A percentile compares a stretch with the other conserved stretches of the same genome.
Conservation (phyloP, 2,888 invertebrate genomes). For the Sipha maydis region DNA sequence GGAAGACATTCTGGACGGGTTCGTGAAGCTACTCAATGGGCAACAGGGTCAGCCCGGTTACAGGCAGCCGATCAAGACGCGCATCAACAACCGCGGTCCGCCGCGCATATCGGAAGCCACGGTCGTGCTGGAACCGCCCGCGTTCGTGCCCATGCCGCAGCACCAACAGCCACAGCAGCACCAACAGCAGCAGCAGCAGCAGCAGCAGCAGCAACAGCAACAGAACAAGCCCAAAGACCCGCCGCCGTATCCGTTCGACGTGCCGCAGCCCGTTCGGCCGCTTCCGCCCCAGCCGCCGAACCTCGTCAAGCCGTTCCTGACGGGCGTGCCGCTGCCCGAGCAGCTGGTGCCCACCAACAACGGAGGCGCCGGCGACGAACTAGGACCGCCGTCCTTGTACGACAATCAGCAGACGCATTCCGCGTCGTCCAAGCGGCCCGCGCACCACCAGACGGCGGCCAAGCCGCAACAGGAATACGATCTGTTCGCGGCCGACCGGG, state of each 20-base stretch:
- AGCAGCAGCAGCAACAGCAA: slow-evolving; percentile 70
- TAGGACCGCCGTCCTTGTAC: slow-evolving; percentile 21
- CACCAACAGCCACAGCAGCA: slow-evolving; percentile 70
- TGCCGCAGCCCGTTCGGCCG: slow-evolving; percentile 67
- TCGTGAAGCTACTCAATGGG: slow-evolving; percentile 87
- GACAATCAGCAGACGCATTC: slow-evolving; percentile 7
- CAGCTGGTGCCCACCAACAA: slow-evolving; percentile 74
- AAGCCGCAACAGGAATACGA: slow-evolving; percentile 49
- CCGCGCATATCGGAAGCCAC: slow-evolving; percentile 84
- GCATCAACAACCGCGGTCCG: slow-evolving; percentile 91
- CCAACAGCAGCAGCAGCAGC: slow-evolving; percentile 27
- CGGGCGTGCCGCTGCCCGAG: slow-evolving; percentile 79
- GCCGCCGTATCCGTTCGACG: slow-evolving; percentile 78
- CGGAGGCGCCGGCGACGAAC: background rate
- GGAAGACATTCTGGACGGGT: slow-evolving; percentile 89
- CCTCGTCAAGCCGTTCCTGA: slow-evolving; percentile 72
- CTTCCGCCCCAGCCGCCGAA: slow-evolving; percentile 69
- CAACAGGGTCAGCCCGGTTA: slow-evolving; percentile 71
- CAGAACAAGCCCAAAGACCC: slow-evolving; percentile 67
- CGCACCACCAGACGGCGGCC: background rate
- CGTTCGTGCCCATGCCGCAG: slow-evolving; percentile 64
- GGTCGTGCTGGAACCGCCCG: slow-evolving; percentile 74
- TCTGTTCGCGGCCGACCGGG: slow-evolving; percentile 16
- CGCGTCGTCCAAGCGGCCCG: slow-evolving; percentile 41
- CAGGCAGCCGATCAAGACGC: slow-evolving; percentile 77